phyloP scores from a whole-genome alignment of 2,113 vertebrate species.

The Daubentonia madagascariensis region DNA sequence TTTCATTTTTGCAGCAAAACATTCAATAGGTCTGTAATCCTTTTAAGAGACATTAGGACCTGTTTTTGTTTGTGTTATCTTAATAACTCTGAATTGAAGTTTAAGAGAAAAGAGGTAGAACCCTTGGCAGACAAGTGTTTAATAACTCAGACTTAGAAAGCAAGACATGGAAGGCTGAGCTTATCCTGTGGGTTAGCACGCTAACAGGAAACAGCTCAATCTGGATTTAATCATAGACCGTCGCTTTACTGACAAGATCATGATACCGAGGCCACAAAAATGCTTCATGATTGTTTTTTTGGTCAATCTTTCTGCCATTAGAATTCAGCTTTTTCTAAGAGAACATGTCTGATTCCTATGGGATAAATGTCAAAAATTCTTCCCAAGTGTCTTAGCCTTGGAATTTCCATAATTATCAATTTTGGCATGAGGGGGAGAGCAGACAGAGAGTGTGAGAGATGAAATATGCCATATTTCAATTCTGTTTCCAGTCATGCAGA shows the following conservation, averaged over 20 bases:
- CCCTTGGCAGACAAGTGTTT: slow-evolving; percentile 74
- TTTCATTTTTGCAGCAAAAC: slow-evolving; percentile 56
- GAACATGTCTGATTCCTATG: background rate
- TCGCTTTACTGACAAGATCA: slow-evolving; percentile 78
- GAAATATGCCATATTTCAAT: slow-evolving; percentile 18
- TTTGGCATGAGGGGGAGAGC: background rate
- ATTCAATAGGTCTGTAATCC: slow-evolving; percentile 37
- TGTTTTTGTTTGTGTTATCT: slow-evolving; percentile 73
- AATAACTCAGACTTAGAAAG: slow-evolving; percentile 70
- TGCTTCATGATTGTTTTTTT: slow-evolving; percentile 57
- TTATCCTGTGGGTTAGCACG: slow-evolving; percentile 75
- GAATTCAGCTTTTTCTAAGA: slow-evolving; percentile 48
- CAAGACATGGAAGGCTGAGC: slow-evolving; percentile 71
- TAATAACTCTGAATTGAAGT: slow-evolving; percentile 69
- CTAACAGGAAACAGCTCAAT: slow-evolving; percentile 91
- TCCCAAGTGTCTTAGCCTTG: background rate
- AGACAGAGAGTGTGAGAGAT: background rate
- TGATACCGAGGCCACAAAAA: slow-evolving; percentile 72
- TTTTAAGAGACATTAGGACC: slow-evolving; percentile 55
- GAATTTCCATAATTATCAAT: background rate
- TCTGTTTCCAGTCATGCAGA: slow-evolving; percentile 1
- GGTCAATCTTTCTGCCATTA: slow-evolving; percentile 56
- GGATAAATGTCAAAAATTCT: slow-evolving; percentile 25
- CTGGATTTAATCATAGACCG: slow-evolving; percentile 92
- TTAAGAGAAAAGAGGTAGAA: slow-evolving; percentile 65